Percentiles rank a stretch among this genome's conserved stretches.
Conservation (phyloP, 1,140 invertebrate species). For the Brachionus calyciflorus region DNA sequence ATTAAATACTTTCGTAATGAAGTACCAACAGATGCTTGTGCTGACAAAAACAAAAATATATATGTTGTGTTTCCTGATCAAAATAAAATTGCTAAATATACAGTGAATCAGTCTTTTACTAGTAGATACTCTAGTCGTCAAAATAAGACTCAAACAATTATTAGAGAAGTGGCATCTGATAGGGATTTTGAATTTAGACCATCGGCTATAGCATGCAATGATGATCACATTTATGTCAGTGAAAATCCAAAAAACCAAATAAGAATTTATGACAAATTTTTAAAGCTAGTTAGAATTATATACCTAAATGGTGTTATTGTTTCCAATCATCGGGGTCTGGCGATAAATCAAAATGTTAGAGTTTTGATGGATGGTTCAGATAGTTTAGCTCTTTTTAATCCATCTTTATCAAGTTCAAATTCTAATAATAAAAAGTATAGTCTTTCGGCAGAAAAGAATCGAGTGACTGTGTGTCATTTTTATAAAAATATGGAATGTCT, state of each 20-base stretch:
- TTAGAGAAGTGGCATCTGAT: conserved; percentile 19
- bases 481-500: conserved; percentile 26
- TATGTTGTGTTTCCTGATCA: conserved; percentile 40
- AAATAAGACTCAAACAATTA: background rate
- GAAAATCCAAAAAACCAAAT: conserved; percentile 37
- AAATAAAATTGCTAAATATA: conserved; percentile 40
- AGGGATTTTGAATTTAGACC: conserved; percentile 25
- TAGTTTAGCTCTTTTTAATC: conserved; percentile 27
- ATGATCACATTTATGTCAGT: conserved; percentile 21
- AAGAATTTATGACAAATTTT: conserved; percentile 22
- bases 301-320: conserved; percentile 20
- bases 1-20: conserved; percentile 34
- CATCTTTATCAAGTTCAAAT: background rate
- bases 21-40: conserved; percentile 21
- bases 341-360: background rate
- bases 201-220: conserved; percentile 28
- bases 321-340: background rate
- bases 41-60: conserved; percentile 27
- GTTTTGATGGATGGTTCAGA: conserved; percentile 30
- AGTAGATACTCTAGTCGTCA: background rate
- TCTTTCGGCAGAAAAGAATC: background rate
- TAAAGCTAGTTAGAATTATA: conserved; percentile 26
- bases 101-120: background rate
- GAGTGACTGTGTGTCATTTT: conserved; percentile 36
- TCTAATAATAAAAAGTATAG: conserved; percentile 1